Conservation (phyloP, 2,888 invertebrate species). For the Harpagoxenus sublaevis region DNA sequence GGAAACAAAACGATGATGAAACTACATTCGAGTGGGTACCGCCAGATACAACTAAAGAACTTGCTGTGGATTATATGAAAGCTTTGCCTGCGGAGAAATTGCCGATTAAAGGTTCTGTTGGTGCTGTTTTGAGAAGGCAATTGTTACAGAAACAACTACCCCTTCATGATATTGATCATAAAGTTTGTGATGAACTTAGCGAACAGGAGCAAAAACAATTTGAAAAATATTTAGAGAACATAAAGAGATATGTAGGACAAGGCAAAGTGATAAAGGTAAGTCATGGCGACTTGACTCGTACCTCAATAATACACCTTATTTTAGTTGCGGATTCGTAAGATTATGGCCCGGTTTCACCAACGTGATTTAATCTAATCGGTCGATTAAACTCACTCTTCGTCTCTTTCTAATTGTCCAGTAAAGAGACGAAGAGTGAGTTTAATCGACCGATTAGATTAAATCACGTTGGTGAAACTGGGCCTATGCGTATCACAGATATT, state of each 20-base stretch:
- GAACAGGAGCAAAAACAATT: slow-evolving; percentile 86
- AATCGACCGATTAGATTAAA: no score
- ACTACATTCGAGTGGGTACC: slow-evolving; percentile 93
- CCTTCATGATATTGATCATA: slow-evolving; percentile 92
- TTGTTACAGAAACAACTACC: slow-evolving; percentile 95
- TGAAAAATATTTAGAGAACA: slow-evolving; percentile 88
- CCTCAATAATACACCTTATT: not conserved
- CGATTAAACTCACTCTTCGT: no score
- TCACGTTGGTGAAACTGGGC: no score
- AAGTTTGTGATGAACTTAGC: slow-evolving; percentile 88
- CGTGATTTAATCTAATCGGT: no score
- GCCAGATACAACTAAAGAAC: slow-evolving; percentile 89
- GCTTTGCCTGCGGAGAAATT: slow-evolving; percentile 87
- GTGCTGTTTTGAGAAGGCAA: slow-evolving; percentile 92
- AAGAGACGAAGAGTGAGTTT: no score
- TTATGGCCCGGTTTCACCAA: no score
- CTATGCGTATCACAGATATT: not conserved
- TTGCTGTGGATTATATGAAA: slow-evolving; percentile 90
- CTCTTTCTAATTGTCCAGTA: no score
- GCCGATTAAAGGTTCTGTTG: slow-evolving; percentile 93
- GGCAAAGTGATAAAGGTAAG: slow-evolving; percentile 90
- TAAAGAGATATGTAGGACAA: slow-evolving; percentile 92
- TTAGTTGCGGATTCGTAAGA: not conserved
- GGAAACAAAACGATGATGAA: slow-evolving; percentile 88
- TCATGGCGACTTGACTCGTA: slow-evolving; percentile 78